Percentiles rank a stretch among this genome's conserved stretches.
Conservation (phyloP, 2,797 vertebrate genomes). For the Falco novaeseelandiae region DNA sequence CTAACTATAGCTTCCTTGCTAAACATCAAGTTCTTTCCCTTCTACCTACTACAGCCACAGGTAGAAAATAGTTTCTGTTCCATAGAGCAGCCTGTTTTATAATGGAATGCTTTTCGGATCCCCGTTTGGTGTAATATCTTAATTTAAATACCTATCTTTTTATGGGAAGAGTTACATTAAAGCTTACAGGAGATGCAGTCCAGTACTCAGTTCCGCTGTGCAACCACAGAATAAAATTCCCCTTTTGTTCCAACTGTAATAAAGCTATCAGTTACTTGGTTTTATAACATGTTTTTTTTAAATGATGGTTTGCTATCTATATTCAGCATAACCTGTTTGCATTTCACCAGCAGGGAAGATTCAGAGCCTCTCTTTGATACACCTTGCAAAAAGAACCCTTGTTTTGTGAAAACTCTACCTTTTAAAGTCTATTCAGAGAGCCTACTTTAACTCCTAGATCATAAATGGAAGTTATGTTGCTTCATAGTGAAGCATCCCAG, state of each 20-base stretch:
- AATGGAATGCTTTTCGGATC: not conserved
- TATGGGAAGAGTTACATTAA: not conserved
- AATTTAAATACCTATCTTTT: not conserved
- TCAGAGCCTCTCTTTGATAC: not conserved
- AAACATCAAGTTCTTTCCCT: not conserved
- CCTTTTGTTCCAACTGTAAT: not conserved
- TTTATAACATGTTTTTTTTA: not conserved
- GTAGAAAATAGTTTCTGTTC: not conserved
- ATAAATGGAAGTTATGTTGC: not conserved
- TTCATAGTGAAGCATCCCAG: not conserved
- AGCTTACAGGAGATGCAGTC: not conserved
- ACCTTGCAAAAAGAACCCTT: not conserved
- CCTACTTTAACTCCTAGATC: not conserved
- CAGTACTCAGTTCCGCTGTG: not conserved
- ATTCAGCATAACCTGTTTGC: not conserved
- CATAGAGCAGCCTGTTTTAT: not conserved
- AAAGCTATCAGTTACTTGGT: not conserved
- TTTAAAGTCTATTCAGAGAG: not conserved
- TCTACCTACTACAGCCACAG: not conserved
- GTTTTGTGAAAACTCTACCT: not conserved
- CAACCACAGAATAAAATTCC: not conserved
- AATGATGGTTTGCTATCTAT: not conserved
- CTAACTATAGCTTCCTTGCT: not conserved
- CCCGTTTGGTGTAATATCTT: not conserved
- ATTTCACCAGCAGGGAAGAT: not conserved